A percentile compares a stretch with the other conserved stretches of the same genome.
phyloP scores from a whole-genome alignment of 1,140 invertebrate species.

The Delia radicum region DNA sequence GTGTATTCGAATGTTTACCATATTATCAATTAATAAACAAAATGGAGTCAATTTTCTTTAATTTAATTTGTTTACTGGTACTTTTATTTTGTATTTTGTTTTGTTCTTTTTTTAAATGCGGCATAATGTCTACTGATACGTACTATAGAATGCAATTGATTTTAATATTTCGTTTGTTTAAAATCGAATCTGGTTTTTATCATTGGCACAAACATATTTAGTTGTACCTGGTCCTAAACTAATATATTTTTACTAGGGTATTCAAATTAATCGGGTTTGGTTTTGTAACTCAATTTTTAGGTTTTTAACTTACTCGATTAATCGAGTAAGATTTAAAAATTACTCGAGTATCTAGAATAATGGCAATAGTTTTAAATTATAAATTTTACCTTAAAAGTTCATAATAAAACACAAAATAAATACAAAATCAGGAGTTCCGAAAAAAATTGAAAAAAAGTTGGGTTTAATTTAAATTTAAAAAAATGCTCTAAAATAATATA shows the following conservation, averaged over 20 bases:
- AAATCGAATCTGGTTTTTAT: neutral
- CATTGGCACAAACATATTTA: constrained; percentile 4
- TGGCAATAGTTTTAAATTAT: too few species aligned
- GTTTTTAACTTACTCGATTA: neutral
- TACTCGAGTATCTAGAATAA: too few species aligned
- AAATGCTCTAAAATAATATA: too few species aligned
- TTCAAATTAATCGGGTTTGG: neutral
- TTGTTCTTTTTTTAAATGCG: neutral
- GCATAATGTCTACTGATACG: neutral
- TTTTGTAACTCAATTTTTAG: too few species aligned
- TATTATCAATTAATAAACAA: constrained; percentile 5
- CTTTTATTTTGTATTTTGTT: neutral
- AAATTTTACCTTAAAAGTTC: too few species aligned
- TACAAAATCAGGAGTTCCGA: too few species aligned
- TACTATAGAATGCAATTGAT: neutral
- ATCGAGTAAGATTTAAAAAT: too few species aligned
- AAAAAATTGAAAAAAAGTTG: too few species aligned
- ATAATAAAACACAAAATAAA: too few species aligned
- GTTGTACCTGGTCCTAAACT: neutral
- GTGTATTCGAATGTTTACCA: neutral
- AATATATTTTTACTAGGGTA: neutral
- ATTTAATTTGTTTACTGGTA: too few species aligned
- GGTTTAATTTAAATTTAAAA: too few species aligned
- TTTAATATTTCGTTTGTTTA: neutral
- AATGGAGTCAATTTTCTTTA: too few species aligned